Evolutionary conservation across 2,113 vertebrate genomes (phyloP), one percentile per base, ranked within the genome.

Genomic region (Aldabrachelys gigantea): DNA sequence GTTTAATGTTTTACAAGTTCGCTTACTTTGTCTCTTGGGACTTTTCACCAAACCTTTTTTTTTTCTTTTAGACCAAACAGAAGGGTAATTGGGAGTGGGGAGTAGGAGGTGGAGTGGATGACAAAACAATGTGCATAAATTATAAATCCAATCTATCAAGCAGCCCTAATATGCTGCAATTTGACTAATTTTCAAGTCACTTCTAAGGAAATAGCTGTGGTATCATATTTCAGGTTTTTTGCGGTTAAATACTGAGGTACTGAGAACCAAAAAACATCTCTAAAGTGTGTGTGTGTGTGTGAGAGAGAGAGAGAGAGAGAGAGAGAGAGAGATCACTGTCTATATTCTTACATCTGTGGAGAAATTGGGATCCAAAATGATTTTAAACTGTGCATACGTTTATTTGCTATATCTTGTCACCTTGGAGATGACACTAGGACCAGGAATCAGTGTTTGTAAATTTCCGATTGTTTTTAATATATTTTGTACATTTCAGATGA

Each of bases 231-330:
- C 84, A 86, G 35, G 47, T n/a, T 82, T 91, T 91, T 50, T 56
- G 87, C 91, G 83, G 82, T 87, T 78, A 96, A 97, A 95, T 21
- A 62, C 80, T 41, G 86, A 59, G 38, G 13, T 35, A 8, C 0
- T 53, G 27, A 69, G 80, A 8, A 93, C 89, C 92, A 85, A 75
- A 84, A 91, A 85, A 8, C 50, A 65, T 25, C 93, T 75, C 82
- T 31, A 13, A 62, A 62, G 57, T 31, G 57, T 59, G 27, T 59
- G 57, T 59, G 57, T 13, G 84, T 5, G 27, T 31, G 59, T 12
- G 13, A 11, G 47, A 17, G 54, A 13, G 57, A 12, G 82, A 24
- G 16, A 29, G 59, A 29, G 38, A 22, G 47, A 14, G 54, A 17
- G 6, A 69, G 62, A 19, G 62, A 69, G 59, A 65, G 14, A 35